Evolutionary conservation across 2,888 invertebrate genomes (phyloP).

Genomic region (Heteromyza rotundicornis): DNA sequence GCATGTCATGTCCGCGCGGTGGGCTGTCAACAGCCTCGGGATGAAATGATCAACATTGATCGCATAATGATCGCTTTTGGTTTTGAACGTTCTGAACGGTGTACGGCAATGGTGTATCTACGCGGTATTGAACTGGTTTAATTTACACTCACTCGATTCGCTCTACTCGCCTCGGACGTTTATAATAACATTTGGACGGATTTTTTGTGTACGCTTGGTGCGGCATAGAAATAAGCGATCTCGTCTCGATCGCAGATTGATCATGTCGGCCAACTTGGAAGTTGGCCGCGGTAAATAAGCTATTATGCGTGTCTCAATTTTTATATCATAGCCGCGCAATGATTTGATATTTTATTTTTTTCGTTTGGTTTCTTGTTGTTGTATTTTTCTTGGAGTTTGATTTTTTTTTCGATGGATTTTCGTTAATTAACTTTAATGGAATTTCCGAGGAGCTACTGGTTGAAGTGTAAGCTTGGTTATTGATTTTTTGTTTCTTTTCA

Average conservation of each 20-base stretch:
- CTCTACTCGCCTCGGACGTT: no score
- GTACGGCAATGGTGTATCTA: no score
- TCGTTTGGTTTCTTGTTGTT: conserved; percentile 25
- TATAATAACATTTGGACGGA: conserved; percentile 25
- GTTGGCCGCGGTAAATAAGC: conserved; percentile 46
- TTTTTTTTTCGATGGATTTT: conserved; percentile 30
- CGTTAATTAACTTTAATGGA: conserved; percentile 55
- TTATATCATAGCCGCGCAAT: neutral
- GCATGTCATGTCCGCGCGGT: conserved; percentile 57
- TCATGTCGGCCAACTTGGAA: conserved; percentile 8
- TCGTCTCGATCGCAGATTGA: conserved; percentile 2
- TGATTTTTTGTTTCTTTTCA: no score
- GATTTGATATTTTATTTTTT: conserved; percentile 6
- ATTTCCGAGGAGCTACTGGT: conserved; percentile 50
- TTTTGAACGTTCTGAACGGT: neutral
- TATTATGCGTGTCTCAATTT: conserved; percentile 47
- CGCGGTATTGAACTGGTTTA: conserved; percentile 27
- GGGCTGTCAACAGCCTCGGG: conserved; percentile 60
- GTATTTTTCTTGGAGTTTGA: no score
- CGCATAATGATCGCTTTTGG: conserved; percentile 56
- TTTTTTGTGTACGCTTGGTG: no score
- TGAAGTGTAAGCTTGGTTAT: conserved; percentile 30
- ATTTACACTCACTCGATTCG: conserved; percentile 20
- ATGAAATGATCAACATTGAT: conserved; percentile 61
- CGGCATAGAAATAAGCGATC: no score